phyloP scores from a whole-genome alignment of 2,888 invertebrate species.

The Drosophila mimica region DNA sequence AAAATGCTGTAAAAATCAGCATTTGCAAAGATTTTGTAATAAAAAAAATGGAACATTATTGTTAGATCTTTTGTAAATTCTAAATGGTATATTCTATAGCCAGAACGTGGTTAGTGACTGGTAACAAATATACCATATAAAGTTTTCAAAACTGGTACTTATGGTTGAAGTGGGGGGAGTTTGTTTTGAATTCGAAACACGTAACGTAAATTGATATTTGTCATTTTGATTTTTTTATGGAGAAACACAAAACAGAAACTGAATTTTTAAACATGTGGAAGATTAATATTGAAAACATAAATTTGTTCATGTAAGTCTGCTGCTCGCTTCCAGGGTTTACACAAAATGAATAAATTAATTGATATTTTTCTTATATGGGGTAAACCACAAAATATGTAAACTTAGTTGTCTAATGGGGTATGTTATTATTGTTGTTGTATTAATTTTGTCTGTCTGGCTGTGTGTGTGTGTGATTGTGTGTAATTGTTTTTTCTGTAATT shows the following conservation, averaged over 20 bases:
- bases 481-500: slow-evolving; percentile 15
- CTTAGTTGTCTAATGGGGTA: slow-evolving; percentile 20
- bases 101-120: background rate
- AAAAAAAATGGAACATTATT: background rate
- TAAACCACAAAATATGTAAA: slow-evolving; percentile 32
- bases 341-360: slow-evolving; percentile 56
- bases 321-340: slow-evolving; percentile 10
- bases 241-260: slow-evolving; percentile 39
- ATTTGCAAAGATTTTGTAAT: slow-evolving; percentile 65
- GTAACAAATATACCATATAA: slow-evolving; percentile 60
- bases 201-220: slow-evolving; percentile 46
- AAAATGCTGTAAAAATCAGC: slow-evolving; percentile 63
- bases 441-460: slow-evolving; percentile 4
- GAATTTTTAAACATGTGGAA: slow-evolving; percentile 42
- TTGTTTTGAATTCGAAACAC: slow-evolving; percentile 40
- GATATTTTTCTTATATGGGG: background rate
- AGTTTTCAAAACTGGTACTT: slow-evolving; percentile 59
- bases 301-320: slow-evolving; percentile 14
- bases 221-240: slow-evolving; percentile 26
- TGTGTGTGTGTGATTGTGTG: slow-evolving; percentile 22
- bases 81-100: slow-evolving; percentile 53
- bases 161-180: background rate
- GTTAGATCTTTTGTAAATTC: slow-evolving; percentile 57
- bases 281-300: slow-evolving; percentile 36
- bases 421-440: background rate